These are phyloP conservation scores for Apamea monoglypha DNA, from an alignment of 2,888 invertebrate species.

Conservation along the genomic window DNA sequence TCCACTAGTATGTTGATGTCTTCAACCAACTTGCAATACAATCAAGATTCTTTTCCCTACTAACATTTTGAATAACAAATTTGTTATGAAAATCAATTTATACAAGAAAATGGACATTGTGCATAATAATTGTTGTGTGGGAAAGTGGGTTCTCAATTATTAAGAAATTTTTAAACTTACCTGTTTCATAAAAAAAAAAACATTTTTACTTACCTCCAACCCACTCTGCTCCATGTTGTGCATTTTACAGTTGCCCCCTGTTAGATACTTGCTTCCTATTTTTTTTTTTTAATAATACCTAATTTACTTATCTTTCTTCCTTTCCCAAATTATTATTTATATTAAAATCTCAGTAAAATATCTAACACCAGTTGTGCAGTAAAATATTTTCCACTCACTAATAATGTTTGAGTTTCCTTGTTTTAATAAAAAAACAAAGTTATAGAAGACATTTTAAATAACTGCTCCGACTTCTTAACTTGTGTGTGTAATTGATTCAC, in stretches of 20 bases:
- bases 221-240: neutral
- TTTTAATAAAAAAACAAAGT: neutral
- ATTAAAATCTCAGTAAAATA: conserved; percentile 3
- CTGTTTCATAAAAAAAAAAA: neutral
- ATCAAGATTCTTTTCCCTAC: neutral
- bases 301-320: neutral
- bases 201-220: no score
- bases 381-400: neutral
- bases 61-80: neutral
- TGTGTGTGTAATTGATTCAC: neutral
- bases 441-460: conserved; percentile 3
- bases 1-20: neutral
- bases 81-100: neutral
- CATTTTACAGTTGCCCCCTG: neutral
- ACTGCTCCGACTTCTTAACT: neutral
- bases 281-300: neutral
- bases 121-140: neutral
- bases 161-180: neutral
- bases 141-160: neutral
- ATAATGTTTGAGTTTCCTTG: neutral
- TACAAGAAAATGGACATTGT: neutral
- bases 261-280: neutral
- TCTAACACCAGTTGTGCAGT: neutral
- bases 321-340: neutral
- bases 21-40: neutral